Conservation (phyloP, 1,140 invertebrate genomes). For the Magallana gigas region DNA sequence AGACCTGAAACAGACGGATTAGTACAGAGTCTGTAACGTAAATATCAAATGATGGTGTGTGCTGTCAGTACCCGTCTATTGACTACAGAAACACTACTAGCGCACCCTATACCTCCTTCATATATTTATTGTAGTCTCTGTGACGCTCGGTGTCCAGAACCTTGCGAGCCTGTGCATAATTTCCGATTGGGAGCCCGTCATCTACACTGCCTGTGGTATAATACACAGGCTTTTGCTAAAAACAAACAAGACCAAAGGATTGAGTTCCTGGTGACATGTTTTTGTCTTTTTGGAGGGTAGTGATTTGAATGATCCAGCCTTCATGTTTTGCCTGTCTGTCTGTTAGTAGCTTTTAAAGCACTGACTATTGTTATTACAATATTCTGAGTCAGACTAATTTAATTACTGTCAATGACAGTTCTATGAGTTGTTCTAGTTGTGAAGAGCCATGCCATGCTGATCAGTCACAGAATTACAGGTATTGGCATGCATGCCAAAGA, state of each 20-base stretch:
- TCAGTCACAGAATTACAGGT: too few species aligned
- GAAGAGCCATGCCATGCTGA: too few species aligned
- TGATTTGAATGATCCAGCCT: too few species aligned
- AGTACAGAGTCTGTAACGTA: not conserved
- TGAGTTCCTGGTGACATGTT: too few species aligned
- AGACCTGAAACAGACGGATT: slow-evolving; percentile 39
- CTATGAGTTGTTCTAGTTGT: too few species aligned
- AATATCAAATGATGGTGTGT: slow-evolving; percentile 20
- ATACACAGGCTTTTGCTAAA: slow-evolving; percentile 48
- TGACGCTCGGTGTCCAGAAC: slow-evolving; percentile 45
- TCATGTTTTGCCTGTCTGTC: too few species aligned
- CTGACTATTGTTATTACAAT: too few species aligned
- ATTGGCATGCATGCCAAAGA: too few species aligned
- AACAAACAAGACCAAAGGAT: slow-evolving; percentile 22
- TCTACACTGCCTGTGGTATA: slow-evolving; percentile 38
- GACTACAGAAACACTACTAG: slow-evolving; percentile 34
- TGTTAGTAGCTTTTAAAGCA: too few species aligned
- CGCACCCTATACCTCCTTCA: slow-evolving; percentile 48
- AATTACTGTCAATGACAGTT: too few species aligned
- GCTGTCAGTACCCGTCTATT: not conserved
- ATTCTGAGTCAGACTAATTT: too few species aligned
- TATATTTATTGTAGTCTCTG: slow-evolving; percentile 48
- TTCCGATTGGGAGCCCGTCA: slow-evolving; percentile 42
- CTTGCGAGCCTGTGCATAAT: slow-evolving; percentile 35
- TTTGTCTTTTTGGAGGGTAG: too few species aligned